Percentiles rank a stretch among this genome's conserved stretches.
Conservation (phyloP, 2,888 invertebrate species). For the Uloborus plumipes region DNA sequence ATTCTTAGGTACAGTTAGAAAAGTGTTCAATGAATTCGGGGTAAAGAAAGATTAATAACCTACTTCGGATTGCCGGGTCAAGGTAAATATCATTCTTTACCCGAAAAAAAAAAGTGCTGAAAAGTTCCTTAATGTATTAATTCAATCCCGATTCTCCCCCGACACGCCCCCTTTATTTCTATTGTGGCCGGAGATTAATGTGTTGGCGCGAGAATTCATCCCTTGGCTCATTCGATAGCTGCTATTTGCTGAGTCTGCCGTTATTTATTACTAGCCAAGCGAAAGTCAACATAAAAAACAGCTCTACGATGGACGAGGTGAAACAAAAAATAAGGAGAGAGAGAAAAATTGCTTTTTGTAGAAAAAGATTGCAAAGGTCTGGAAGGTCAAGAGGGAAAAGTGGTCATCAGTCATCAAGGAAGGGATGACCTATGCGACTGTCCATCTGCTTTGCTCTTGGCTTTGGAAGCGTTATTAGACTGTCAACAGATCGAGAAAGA, state of each 20-base stretch:
- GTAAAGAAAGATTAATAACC: too few species aligned
- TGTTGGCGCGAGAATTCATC: slow-evolving; percentile 38
- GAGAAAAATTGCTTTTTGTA: slow-evolving; percentile 51
- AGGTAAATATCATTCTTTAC: too few species aligned
- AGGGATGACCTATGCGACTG: slow-evolving; percentile 30
- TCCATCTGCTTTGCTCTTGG: slow-evolving; percentile 29
- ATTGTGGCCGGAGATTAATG: slow-evolving; percentile 52
- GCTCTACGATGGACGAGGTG: background rate
- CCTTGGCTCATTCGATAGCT: slow-evolving; percentile 51
- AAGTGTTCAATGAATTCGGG: too few species aligned
- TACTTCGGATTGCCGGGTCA: too few species aligned
- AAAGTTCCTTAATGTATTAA: slow-evolving; percentile 50
- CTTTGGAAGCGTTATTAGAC: slow-evolving; percentile 30
- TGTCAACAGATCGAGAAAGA: slow-evolving; percentile 48
- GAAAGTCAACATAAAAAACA: slow-evolving; percentile 24
- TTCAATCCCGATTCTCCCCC: slow-evolving; percentile 34
- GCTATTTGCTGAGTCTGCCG: slow-evolving; percentile 45
- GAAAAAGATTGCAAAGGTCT: slow-evolving; percentile 57
- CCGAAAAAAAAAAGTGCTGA: slow-evolving; percentile 1
- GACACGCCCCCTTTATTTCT: slow-evolving; percentile 8
- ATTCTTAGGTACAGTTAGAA: too few species aligned
- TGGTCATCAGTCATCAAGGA: slow-evolving; percentile 50
- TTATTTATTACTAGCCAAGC: slow-evolving; percentile 35
- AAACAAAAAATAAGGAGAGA: slow-evolving; percentile 19
- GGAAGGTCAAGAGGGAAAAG: slow-evolving; percentile 58